phyloP scores from a whole-genome alignment of 2,888 invertebrate genomes.

The Thera obeliscata region DNA sequence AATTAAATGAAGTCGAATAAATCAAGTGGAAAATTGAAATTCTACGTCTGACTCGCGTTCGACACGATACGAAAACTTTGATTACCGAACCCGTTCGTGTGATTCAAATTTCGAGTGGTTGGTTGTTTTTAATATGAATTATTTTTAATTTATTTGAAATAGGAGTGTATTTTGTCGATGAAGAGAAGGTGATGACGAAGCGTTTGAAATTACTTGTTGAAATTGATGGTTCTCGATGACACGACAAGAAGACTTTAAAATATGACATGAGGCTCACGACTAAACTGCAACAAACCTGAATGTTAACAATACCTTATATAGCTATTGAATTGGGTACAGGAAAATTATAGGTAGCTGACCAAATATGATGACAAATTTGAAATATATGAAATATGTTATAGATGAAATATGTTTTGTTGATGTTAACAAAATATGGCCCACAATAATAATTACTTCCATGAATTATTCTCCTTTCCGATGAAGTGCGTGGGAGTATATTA shows the following conservation, averaged over 20 bases:
- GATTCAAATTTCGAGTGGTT: conserved; percentile 56
- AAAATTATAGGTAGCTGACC: too few species aligned
- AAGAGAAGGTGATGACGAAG: background rate
- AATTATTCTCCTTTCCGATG: background rate
- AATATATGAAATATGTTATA: too few species aligned
- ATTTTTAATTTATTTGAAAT: conserved; percentile 30
- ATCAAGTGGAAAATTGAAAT: conserved; percentile 80
- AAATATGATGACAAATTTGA: too few species aligned
- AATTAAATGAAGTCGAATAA: conserved; percentile 69
- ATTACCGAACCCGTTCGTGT: conserved; percentile 61
- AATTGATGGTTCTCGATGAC: background rate
- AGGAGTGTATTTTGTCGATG: background rate
- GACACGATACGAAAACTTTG: conserved; percentile 60
- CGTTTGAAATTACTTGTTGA: background rate
- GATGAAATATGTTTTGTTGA: too few species aligned
- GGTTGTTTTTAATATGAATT: conserved; percentile 39
- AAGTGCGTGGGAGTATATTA: background rate
- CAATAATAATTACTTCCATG: background rate
- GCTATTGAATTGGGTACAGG: too few species aligned
- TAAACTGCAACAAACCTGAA: too few species aligned
- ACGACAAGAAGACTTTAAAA: too few species aligned
- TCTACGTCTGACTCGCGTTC: conserved; percentile 43
- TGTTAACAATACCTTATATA: too few species aligned
- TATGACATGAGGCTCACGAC: too few species aligned
- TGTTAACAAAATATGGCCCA: too few species aligned